These are phyloP conservation scores for Sthenelais limicola DNA, from an alignment of 2,888 invertebrate species.

Conservation along the genomic window DNA sequence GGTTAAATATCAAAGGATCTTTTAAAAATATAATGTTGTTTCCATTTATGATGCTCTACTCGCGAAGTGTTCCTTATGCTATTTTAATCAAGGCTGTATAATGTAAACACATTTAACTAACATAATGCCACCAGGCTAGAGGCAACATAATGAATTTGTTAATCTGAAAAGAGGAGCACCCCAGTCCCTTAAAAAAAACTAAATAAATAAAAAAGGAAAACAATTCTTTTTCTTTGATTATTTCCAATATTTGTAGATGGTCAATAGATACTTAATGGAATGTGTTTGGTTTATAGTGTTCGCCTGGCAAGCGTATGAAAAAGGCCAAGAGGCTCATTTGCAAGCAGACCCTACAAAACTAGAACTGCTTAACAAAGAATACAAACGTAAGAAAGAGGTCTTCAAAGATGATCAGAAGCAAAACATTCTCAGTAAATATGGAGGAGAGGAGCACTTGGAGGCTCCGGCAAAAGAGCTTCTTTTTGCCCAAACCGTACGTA, in stretches of 20 bases:
- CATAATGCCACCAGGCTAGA: too few relatives aligned
- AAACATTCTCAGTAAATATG: slow-evolving; percentile 91
- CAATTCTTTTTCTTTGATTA: background rate
- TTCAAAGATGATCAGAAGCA: slow-evolving; percentile 87
- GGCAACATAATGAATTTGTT: too few relatives aligned
- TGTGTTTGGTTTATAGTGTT: slow-evolving; percentile 78
- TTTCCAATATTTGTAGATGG: slow-evolving; percentile 1
- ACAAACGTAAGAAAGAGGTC: slow-evolving; percentile 89
- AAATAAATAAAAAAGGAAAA: background rate
- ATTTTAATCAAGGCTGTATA: too few relatives aligned
- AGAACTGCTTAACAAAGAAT: slow-evolving; percentile 91
- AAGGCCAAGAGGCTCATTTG: slow-evolving; percentile 75
- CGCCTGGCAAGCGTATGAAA: slow-evolving; percentile 96
- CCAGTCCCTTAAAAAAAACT: too few relatives aligned
- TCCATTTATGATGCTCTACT: too few relatives aligned
- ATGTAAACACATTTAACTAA: too few relatives aligned
- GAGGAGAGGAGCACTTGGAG: slow-evolving; percentile 90
- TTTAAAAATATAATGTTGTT: too few relatives aligned
- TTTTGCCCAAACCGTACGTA: slow-evolving; percentile 85
- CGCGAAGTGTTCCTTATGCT: too few relatives aligned
- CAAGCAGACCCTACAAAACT: slow-evolving; percentile 98
- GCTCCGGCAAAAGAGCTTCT: slow-evolving; percentile 90
- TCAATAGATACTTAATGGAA: background rate
- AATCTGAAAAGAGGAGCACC: too few relatives aligned
- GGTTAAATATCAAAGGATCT: too few relatives aligned